phyloP scores from a whole-genome alignment of 2,113 vertebrate species.

The Neolamprologus toae region DNA sequence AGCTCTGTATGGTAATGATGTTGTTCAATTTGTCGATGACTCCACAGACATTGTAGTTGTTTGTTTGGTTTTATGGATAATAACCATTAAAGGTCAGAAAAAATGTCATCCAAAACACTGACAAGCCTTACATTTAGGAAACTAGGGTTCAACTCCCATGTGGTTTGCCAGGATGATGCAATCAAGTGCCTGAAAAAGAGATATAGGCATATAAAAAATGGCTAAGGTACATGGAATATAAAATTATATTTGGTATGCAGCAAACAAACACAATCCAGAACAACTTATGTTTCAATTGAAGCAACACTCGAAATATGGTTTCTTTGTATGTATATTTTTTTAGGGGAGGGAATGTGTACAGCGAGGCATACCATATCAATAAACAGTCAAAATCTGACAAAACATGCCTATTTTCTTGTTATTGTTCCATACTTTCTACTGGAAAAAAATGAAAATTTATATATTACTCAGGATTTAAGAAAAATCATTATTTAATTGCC shows the following conservation, averaged over 20 bases:
- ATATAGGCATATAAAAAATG: not conserved
- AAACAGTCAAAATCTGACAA: not conserved
- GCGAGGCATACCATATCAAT: not conserved
- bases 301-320: not conserved
- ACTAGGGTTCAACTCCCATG: not conserved
- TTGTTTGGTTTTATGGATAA: not conserved
- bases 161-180: not conserved
- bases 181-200: not conserved
- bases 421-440: not conserved
- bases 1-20: constrained; percentile 22
- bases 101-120: constrained; percentile 30
- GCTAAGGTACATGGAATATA: not conserved
- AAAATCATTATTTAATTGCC: not conserved
- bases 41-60: not conserved
- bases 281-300: not conserved
- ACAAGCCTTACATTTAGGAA: not conserved
- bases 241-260: not conserved
- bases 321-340: not conserved
- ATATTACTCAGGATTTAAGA: not conserved
- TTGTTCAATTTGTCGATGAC: constrained; percentile 2
- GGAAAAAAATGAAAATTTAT: not conserved
- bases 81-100: constrained; percentile 25
- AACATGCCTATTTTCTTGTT: not conserved
- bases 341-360: not conserved
- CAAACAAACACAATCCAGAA: not conserved